phyloP scores from a whole-genome alignment of 2,888 invertebrate species.

The Nephrotoma flavescens region DNA sequence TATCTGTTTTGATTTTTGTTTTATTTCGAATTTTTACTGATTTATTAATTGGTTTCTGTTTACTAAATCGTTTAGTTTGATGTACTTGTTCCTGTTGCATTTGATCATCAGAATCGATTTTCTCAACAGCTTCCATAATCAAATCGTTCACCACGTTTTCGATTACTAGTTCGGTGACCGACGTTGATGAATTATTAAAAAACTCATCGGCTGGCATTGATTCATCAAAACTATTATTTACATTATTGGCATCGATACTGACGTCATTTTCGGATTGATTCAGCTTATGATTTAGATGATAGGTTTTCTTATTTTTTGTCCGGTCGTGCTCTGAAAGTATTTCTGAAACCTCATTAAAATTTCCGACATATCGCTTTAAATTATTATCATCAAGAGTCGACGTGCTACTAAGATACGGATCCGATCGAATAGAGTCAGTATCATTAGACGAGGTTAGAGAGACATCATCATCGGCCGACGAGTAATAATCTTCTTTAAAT shows the following conservation, averaged over 20 bases:
- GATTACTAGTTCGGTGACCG: not conserved
- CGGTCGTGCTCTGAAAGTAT: conserved; percentile 27
- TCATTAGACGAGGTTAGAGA: conserved; percentile 26
- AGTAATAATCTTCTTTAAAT: conserved; percentile 8
- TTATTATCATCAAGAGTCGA: conserved; percentile 15
- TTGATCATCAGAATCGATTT: conserved; percentile 15
- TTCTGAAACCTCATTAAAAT: conserved; percentile 29
- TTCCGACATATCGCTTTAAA: conserved; percentile 28
- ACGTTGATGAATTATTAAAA: conserved; percentile 30
- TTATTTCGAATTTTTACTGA: conserved; percentile 14
- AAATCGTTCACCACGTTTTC: conserved; percentile 34
- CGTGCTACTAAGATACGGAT: conserved; percentile 22
- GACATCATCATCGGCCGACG: conserved; percentile 22
- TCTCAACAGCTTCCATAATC: conserved; percentile 36
- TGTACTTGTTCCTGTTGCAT: not conserved
- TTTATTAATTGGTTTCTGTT: conserved; percentile 1
- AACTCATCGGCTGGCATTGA: conserved; percentile 53
- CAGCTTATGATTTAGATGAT: conserved; percentile 19
- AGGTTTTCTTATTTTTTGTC: conserved; percentile 30
- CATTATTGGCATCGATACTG: not conserved
- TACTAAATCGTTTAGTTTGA: conserved; percentile 2
- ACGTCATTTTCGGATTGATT: not conserved
- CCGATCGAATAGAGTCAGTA: conserved; percentile 28
- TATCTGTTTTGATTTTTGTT: conserved; percentile 16
- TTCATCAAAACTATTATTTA: conserved; percentile 29